Conservation (phyloP, 2,888 invertebrate species). For the Tipula vernalis region DNA sequence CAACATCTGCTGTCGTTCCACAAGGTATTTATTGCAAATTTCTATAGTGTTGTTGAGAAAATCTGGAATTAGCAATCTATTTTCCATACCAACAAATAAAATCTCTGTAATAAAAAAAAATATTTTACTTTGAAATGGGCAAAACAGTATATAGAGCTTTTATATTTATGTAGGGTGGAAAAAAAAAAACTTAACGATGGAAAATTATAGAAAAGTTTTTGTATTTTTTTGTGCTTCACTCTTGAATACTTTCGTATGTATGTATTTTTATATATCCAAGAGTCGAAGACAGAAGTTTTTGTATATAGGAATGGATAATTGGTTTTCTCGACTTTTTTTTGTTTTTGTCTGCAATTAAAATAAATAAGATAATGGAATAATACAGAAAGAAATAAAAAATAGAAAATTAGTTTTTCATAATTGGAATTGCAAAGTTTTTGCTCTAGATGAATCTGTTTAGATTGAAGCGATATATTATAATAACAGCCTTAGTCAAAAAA, state of each 20-base stretch:
- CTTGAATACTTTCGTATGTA: background rate
- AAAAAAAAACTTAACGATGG: background rate
- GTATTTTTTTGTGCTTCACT: background rate
- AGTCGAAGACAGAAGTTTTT: background rate
- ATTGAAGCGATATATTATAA: too few relatives aligned
- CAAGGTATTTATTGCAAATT: background rate
- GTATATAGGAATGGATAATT: background rate
- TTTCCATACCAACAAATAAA: background rate
- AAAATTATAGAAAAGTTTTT: background rate
- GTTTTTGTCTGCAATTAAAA: background rate
- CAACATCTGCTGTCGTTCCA: background rate
- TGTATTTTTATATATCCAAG: background rate
- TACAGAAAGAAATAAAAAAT: background rate
- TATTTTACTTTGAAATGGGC: background rate
- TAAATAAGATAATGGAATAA: background rate
- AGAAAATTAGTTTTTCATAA: background rate
- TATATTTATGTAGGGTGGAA: too few relatives aligned
- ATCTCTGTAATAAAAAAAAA: background rate
- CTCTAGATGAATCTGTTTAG: too few relatives aligned
- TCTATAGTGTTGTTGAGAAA: background rate
- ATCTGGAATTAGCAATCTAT: background rate
- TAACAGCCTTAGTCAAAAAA: too few relatives aligned
- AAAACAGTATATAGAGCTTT: background rate
- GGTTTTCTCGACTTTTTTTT: background rate
- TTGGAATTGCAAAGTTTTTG: background rate